Conservation (phyloP, 2,113 vertebrate species). For the Pontoporia blainvillei region DNA sequence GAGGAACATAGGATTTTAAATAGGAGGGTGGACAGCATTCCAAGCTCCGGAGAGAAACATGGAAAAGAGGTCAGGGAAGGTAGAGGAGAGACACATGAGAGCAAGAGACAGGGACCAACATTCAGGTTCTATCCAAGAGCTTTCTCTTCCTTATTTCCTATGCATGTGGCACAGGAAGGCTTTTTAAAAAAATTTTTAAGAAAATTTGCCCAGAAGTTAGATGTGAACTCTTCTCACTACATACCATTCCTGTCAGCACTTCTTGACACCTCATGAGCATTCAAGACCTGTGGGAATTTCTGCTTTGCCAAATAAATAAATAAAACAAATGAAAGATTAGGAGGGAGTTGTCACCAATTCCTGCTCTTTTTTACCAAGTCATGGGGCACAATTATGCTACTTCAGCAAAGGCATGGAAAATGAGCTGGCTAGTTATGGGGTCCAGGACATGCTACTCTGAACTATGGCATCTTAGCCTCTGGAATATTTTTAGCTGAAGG, state of each 20-base stretch:
- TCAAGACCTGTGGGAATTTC: neutral
- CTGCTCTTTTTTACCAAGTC: neutral
- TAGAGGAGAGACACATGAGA: neutral
- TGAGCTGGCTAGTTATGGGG: neutral
- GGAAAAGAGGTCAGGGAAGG: neutral
- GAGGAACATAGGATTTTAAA: neutral
- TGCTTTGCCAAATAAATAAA: neutral
- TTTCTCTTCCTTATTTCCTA: neutral
- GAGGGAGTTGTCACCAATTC: neutral
- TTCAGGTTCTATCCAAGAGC: neutral
- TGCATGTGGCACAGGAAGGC: neutral
- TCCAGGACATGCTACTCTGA: neutral
- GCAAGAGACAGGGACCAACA: neutral
- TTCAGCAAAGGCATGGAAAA: slow-evolving; percentile 3
- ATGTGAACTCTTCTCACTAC: neutral
- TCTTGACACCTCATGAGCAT: slow-evolving; percentile 25
- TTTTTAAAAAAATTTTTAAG: neutral
- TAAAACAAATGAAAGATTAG: neutral
- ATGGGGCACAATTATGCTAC: slow-evolving; percentile 33
- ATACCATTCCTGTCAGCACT: neutral
- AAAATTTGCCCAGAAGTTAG: slow-evolving; percentile 26
- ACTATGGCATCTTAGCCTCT: neutral
- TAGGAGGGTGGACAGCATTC: neutral
- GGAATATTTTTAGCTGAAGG: neutral
- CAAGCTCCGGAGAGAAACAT: neutral